Conservation (phyloP, 2,797 vertebrate genomes). For the Malacoraja senta region DNA sequence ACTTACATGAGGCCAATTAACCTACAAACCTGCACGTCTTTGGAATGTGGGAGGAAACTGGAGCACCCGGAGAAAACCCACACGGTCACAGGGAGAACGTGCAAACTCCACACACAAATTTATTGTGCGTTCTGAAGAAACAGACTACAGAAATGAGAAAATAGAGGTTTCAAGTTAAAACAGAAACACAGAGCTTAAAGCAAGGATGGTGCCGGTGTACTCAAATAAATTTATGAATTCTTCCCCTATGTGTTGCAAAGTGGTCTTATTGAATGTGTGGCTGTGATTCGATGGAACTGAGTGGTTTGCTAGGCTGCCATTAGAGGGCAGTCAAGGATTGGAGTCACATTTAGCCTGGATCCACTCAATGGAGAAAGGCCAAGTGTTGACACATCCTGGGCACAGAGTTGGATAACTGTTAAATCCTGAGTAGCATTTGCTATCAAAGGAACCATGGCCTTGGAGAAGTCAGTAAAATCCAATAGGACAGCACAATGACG, state of each 20-base stretch:
- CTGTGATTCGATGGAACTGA: not conserved
- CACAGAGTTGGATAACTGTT: not conserved
- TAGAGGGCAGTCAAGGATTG: not conserved
- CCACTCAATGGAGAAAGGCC: not conserved
- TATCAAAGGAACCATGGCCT: not conserved
- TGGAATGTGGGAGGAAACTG: too few species aligned
- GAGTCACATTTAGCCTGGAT: not conserved
- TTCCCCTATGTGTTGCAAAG: too few species aligned
- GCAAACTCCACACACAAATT: too few species aligned
- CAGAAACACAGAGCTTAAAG: not conserved
- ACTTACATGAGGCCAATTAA: too few species aligned
- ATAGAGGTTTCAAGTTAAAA: not conserved
- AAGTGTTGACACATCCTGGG: too few species aligned
- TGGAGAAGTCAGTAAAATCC: not conserved
- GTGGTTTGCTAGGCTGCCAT: not conserved
- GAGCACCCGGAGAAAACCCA: too few species aligned
- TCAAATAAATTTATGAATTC: not conserved
- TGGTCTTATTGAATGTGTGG: not conserved
- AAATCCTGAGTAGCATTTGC: not conserved
- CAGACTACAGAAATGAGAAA: not conserved
- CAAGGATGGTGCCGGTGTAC: not conserved
- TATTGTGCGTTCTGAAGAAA: not conserved
- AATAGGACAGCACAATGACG: too few species aligned
- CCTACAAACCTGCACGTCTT: too few species aligned
- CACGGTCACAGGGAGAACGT: too few species aligned